Conservation (phyloP, 1,140 invertebrate species). For the Bradysia coprophila region DNA sequence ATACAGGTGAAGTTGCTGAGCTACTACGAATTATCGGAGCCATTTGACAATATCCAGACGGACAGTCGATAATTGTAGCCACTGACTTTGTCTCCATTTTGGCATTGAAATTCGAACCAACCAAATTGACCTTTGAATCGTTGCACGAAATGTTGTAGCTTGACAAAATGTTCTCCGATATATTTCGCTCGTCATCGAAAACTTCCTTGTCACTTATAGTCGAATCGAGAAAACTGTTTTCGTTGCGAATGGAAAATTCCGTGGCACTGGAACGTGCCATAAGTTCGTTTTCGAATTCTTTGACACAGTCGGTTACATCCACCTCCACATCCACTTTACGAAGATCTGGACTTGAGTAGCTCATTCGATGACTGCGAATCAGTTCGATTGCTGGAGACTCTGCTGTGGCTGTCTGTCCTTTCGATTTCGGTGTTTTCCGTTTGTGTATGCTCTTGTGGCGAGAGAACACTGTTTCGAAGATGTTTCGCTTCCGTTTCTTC, state of each 20-base stretch:
- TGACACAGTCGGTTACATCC: too few relatives aligned
- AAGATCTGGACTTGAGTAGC: slow-evolving; percentile 21
- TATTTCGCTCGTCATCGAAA: not conserved
- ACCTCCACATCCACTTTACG: slow-evolving; percentile 14
- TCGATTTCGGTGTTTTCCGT: not conserved
- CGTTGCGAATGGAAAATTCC: not conserved
- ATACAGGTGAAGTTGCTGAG: not conserved
- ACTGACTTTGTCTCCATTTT: slow-evolving; percentile 3
- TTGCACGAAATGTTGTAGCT: slow-evolving; percentile 6
- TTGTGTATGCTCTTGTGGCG: not conserved
- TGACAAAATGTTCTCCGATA: not conserved
- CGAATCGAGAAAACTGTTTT: not conserved
- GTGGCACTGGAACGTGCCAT: not conserved
- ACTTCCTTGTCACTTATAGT: not conserved
- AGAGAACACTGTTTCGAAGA: slow-evolving; percentile 17
- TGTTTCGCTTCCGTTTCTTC: slow-evolving; percentile 20
- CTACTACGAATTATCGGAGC: slow-evolving; percentile 11
- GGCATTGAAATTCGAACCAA: slow-evolving; percentile 16
- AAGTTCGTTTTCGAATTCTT: not conserved
- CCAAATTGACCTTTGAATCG: slow-evolving; percentile 18
- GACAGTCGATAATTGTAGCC: slow-evolving; percentile 15
- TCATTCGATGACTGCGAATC: slow-evolving; percentile 14
- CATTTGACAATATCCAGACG: slow-evolving; percentile 21
- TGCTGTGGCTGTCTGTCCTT: too few relatives aligned
- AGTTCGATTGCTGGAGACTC: too few relatives aligned